Evolutionary conservation across 2,888 invertebrate species (phyloP).

Genomic region (Lasioglossum oenotherae): DNA sequence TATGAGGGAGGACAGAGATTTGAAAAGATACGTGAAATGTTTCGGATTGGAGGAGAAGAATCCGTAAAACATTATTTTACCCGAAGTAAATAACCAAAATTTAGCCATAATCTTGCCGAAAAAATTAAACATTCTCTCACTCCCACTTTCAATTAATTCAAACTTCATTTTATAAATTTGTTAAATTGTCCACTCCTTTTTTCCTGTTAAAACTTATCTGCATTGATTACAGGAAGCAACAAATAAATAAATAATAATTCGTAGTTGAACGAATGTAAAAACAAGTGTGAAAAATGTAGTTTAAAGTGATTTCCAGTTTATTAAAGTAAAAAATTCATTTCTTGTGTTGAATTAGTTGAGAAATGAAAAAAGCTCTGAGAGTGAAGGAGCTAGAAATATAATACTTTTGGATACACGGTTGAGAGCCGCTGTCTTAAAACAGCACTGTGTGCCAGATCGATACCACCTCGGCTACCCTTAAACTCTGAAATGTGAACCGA

Average conservation of each 20-base stretch:
- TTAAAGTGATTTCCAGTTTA: background rate
- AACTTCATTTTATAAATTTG: background rate
- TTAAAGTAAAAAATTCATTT: background rate
- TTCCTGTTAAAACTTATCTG: background rate
- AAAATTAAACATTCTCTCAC: background rate
- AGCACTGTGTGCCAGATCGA: conserved; percentile 80
- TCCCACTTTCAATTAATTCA: background rate
- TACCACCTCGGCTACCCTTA: conserved; percentile 78
- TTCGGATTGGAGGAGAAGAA: background rate
- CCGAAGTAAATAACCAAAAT: background rate
- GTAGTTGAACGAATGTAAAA: too few species aligned
- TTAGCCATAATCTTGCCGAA: background rate
- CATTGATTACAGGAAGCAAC: background rate
- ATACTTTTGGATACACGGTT: conserved; percentile 59
- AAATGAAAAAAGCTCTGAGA: conserved; percentile 16
- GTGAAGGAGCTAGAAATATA: conserved; percentile 38
- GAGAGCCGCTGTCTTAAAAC: conserved; percentile 79
- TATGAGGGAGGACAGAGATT: background rate
- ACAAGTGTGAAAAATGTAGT: background rate
- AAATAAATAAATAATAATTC: background rate
- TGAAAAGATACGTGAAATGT: background rate
- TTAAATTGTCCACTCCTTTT: background rate
- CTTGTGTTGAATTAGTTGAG: background rate
- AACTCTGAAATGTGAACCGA: conserved; percentile 77
- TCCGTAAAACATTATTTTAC: background rate